A percentile compares a stretch with the other conserved stretches of the same genome.
phyloP scores from a whole-genome alignment of 2,113 vertebrate species.

The Arenaria interpres region DNA sequence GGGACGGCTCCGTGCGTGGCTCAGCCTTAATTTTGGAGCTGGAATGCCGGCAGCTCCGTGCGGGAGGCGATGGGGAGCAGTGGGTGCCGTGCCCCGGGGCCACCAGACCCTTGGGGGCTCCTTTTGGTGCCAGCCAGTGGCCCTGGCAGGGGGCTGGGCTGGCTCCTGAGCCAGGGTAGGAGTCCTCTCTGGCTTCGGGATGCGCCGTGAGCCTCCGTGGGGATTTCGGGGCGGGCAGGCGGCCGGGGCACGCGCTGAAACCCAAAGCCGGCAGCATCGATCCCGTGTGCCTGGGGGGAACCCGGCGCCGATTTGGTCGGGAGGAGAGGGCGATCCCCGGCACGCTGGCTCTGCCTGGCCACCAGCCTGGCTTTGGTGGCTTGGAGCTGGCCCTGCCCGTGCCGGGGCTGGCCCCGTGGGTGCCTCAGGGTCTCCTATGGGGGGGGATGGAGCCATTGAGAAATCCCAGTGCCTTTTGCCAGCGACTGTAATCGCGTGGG shows the following conservation, averaged over 20 bases:
- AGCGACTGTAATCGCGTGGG: not conserved
- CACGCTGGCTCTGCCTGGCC: not conserved
- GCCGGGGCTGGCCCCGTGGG: not conserved
- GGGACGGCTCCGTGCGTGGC: fast-evolving
- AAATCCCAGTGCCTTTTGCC: fast-evolving
- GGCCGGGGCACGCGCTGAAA: not conserved
- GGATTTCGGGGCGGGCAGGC: not conserved
- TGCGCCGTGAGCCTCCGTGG: fast-evolving
- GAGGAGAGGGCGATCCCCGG: not conserved
- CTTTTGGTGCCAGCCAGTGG: fast-evolving
- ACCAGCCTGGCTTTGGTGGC: not conserved
- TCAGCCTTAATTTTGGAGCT: not conserved
- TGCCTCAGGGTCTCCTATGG: not conserved
- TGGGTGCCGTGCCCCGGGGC: not conserved
- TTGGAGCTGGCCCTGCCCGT: not conserved
- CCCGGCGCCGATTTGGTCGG: fast-evolving
- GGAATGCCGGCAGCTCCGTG: fast-evolving
- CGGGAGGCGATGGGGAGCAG: not conserved
- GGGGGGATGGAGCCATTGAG: not conserved
- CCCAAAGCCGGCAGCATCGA: fast-evolving
- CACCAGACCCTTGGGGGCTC: not conserved
- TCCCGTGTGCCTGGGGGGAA: not conserved
- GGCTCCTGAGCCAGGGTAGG: fast-evolving
- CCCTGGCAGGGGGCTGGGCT: fast-evolving
- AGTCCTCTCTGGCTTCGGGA: not conserved